These are phyloP conservation scores for Drosophila engyochracea DNA, from an alignment of 2,888 invertebrate genomes.

Conservation along the genomic window DNA sequence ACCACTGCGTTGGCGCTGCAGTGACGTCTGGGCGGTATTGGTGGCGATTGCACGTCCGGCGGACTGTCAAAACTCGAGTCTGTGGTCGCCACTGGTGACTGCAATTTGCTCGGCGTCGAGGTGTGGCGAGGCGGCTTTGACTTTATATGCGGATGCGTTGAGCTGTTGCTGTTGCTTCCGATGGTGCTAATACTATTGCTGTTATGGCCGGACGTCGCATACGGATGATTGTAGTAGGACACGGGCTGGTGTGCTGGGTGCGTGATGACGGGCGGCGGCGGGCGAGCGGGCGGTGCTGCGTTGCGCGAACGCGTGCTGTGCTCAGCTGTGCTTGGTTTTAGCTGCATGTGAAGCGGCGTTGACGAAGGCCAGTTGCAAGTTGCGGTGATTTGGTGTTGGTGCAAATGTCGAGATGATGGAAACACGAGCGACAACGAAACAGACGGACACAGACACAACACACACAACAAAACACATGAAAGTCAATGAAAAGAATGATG, in stretches of 20 bases:
- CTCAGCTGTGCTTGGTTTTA: slow-evolving; percentile 72
- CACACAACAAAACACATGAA: slow-evolving; percentile 48
- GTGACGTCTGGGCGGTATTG: slow-evolving; percentile 83
- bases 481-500: slow-evolving; percentile 61
- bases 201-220: slow-evolving; percentile 41
- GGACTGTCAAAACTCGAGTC: slow-evolving; percentile 83
- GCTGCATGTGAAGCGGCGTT: slow-evolving; percentile 68
- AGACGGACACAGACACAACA: slow-evolving; percentile 36
- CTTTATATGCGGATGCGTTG: slow-evolving; percentile 50
- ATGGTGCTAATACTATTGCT: slow-evolving; percentile 1
- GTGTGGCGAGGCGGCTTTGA: slow-evolving; percentile 68
- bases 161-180: slow-evolving; percentile 8
- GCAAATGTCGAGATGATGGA: slow-evolving; percentile 52
- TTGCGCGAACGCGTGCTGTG: slow-evolving; percentile 56
- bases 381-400: slow-evolving; percentile 57
- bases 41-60: slow-evolving; percentile 84
- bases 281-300: slow-evolving; percentile 65
- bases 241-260: slow-evolving; percentile 36
- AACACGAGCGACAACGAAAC: slow-evolving; percentile 42
- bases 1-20: slow-evolving; percentile 69
- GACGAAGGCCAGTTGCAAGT: slow-evolving; percentile 37
- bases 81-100: slow-evolving; percentile 62
- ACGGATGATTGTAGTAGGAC: slow-evolving; percentile 83
- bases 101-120: slow-evolving; percentile 55
- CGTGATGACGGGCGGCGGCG: slow-evolving; percentile 59